Evolutionary conservation across 2,888 invertebrate genomes (phyloP).

Genomic region (Volucella zonaria): DNA sequence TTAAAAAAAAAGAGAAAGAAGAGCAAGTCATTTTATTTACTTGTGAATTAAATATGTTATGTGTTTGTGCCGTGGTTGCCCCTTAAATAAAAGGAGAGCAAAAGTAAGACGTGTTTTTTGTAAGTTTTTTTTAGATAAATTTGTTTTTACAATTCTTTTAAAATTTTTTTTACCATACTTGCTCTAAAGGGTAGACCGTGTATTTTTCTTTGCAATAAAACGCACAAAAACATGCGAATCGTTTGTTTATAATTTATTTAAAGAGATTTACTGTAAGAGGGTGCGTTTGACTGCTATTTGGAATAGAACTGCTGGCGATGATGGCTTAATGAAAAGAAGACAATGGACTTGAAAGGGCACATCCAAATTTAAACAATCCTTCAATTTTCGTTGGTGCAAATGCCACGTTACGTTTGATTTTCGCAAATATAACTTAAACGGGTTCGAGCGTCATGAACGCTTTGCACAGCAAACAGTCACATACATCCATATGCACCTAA

Average conservation of each 20-base stretch:
- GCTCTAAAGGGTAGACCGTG: background rate
- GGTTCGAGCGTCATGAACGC: too few relatives aligned
- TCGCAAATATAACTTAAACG: too few relatives aligned
- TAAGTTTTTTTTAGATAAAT: background rate
- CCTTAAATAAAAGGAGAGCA: background rate
- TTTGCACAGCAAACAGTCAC: too few relatives aligned
- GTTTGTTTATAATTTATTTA: conserved; percentile 47
- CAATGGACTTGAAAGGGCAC: background rate
- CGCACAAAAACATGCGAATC: conserved; percentile 42
- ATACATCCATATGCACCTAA: too few relatives aligned
- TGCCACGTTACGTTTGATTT: too few relatives aligned
- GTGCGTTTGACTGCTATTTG: too few relatives aligned
- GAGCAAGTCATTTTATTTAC: conserved; percentile 31
- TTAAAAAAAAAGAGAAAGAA: conserved; percentile 33
- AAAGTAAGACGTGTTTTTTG: background rate
- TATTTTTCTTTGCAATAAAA: conserved; percentile 24
- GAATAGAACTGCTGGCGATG: too few relatives aligned
- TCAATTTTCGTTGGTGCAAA: too few relatives aligned
- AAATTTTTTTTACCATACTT: background rate
- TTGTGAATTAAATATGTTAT: background rate
- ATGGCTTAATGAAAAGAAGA: background rate
- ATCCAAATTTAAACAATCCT: too few relatives aligned
- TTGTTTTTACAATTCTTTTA: background rate
- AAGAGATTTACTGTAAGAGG: conserved; percentile 26
- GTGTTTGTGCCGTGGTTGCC: background rate